A percentile compares a stretch with the other conserved stretches of the same genome.
phyloP scores from a whole-genome alignment of 1,140 invertebrate genomes.

The Danaus melanippus region DNA sequence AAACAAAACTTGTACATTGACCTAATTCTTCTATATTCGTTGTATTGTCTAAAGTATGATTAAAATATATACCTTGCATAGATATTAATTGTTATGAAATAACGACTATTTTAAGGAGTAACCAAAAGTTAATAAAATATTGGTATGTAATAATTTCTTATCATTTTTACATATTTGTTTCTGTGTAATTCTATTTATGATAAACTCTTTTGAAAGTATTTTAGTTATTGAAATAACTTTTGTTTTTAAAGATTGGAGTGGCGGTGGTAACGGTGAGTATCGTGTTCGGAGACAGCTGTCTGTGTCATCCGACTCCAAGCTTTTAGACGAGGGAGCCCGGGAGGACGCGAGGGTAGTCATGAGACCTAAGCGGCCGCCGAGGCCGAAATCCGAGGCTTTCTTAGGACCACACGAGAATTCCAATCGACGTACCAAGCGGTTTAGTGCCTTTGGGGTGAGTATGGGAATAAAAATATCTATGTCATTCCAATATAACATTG shows the following conservation, averaged over 20 bases:
- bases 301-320: constrained; percentile 91
- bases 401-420: constrained; percentile 77
- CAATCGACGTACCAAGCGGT: constrained; percentile 85
- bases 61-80: no score
- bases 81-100: no score
- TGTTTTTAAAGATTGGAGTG: constrained; percentile 76
- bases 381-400: constrained; percentile 92
- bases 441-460: constrained; percentile 93
- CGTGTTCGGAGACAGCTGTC: constrained; percentile 89
- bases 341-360: constrained; percentile 89
- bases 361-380: constrained; percentile 87
- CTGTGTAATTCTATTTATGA: no score
- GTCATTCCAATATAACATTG: no score
- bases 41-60: no score
- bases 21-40: no score
- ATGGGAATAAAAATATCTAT: neutral
- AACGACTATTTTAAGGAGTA: no score
- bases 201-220: no score
- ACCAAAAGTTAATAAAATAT: no score
- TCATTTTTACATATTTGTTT: no score
- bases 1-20: no score
- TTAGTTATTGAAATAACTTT: constrained; percentile 3
- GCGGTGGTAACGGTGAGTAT: constrained; percentile 81
- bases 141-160: no score
- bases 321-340: constrained; percentile 89